phyloP scores from a whole-genome alignment of 1,140 invertebrate species.

The Pseudomyrmex pallidus region DNA sequence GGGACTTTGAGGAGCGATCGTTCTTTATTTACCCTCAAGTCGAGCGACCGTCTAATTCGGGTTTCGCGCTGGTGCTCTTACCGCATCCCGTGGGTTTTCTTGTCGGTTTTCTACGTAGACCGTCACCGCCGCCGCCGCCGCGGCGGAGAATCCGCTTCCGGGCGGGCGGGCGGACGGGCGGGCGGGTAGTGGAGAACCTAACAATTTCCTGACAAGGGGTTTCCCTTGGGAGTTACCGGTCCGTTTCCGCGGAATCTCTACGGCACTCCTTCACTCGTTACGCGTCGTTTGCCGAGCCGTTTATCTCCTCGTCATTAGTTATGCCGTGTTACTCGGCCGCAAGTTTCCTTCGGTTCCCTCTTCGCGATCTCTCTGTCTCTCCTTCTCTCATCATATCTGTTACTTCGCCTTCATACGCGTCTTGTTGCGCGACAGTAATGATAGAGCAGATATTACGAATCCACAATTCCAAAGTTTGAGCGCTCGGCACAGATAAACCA shows the following conservation, averaged over 20 bases:
- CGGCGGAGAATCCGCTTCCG: conserved; percentile 56
- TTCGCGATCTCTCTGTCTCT: not conserved
- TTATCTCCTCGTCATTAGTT: conserved; percentile 76
- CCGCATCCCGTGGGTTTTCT: conserved; percentile 59
- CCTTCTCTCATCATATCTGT: not conserved
- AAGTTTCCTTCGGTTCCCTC: not conserved
- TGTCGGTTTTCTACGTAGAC: conserved; percentile 47
- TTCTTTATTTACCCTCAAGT: conserved; percentile 61
- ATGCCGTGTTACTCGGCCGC: conserved; percentile 63
- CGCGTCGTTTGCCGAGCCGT: conserved; percentile 72
- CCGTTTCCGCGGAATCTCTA: conserved; percentile 72
- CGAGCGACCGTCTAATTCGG: conserved; percentile 42
- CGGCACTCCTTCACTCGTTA: conserved; percentile 67
- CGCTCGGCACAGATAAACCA: no score
- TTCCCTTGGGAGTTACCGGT: conserved; percentile 70
- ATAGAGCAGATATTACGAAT: not conserved
- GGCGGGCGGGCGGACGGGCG: not conserved
- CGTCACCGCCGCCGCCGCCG: not conserved
- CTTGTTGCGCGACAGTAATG: no score
- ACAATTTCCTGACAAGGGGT: conserved; percentile 72
- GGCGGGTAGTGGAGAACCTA: conserved; percentile 51
- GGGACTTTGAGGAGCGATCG: conserved; percentile 26
- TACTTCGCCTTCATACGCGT: not conserved
- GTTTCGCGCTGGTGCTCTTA: conserved; percentile 45
- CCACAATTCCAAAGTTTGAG: no score